Conservation (phyloP, 2,797 vertebrate species). For the Falco berigora region DNA sequence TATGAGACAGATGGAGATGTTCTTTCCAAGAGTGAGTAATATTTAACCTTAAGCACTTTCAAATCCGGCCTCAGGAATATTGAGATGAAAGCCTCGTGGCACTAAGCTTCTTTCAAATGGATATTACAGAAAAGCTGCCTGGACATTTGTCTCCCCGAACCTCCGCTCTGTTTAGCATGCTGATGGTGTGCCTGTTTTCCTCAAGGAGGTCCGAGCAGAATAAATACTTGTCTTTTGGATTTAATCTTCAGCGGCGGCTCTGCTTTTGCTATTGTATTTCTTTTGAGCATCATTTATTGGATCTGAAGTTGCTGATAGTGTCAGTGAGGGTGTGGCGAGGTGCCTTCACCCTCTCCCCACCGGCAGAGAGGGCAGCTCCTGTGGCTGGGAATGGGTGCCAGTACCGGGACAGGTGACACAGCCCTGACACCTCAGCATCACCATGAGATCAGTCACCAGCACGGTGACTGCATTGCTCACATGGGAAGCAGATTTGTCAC, state of each 20-base stretch:
- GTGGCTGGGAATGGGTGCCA: fast-evolving
- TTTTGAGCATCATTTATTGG: slow-evolving; percentile 23
- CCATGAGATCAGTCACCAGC: fast-evolving
- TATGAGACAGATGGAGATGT: slow-evolving; percentile 51
- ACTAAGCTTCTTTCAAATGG: slow-evolving; percentile 59
- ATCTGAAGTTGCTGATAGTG: slow-evolving; percentile 1
- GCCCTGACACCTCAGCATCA: neutral
- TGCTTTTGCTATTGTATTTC: neutral
- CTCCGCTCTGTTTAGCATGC: slow-evolving; percentile 56
- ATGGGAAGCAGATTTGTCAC: neutral
- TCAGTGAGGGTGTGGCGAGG: neutral
- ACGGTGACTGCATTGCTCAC: fast-evolving
- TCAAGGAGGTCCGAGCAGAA: slow-evolving; percentile 42
- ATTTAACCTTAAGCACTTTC: slow-evolving; percentile 66
- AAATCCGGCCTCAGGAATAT: slow-evolving; percentile 61
- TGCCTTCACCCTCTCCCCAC: neutral
- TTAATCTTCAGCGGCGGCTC: neutral
- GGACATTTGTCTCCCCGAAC: slow-evolving; percentile 39
- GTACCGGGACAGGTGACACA: neutral
- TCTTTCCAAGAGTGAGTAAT: slow-evolving; percentile 64
- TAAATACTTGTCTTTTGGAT: slow-evolving; percentile 51
- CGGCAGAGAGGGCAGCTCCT: neutral
- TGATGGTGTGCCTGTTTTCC: neutral
- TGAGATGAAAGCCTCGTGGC: slow-evolving; percentile 61
- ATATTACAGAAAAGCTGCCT: slow-evolving; percentile 47